Conservation (phyloP, 35 echinoderm and acorn worm species). For the Diadema setosum region DNA sequence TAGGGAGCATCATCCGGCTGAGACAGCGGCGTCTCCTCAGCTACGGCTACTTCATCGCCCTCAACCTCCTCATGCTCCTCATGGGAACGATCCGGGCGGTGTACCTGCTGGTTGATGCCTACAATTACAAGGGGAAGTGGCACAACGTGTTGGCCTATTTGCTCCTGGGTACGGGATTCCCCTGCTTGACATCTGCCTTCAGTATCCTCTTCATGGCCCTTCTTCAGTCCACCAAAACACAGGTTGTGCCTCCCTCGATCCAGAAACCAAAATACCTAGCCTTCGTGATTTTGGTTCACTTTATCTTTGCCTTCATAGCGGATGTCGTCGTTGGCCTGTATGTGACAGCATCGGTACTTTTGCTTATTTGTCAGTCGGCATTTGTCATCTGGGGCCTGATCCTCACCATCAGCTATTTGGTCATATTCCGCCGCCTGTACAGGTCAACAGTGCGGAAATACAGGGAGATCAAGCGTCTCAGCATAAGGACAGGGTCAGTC, state of each 20-base stretch:
- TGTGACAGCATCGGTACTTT: slow-evolving; percentile 29
- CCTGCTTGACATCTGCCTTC: slow-evolving; percentile 92
- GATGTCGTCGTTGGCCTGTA: slow-evolving; percentile 72
- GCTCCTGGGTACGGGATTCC: slow-evolving; percentile 86
- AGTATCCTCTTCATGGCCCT: slow-evolving; percentile 94
- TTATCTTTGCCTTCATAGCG: slow-evolving; percentile 60
- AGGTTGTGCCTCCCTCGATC: slow-evolving; percentile 68
- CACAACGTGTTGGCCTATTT: slow-evolving; percentile 63
- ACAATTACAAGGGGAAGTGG: slow-evolving; percentile 65
- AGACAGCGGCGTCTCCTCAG: slow-evolving; percentile 64
- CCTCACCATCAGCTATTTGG: slow-evolving; percentile 67
- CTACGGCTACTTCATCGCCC: slow-evolving; percentile 78
- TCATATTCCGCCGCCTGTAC: slow-evolving; percentile 87
- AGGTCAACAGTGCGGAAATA: slow-evolving; percentile 49
- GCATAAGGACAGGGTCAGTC: slow-evolving; percentile 40
- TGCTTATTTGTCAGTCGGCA: slow-evolving; percentile 67
- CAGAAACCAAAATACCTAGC: slow-evolving; percentile 68
- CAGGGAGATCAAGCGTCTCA: slow-evolving; percentile 69
- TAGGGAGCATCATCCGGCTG: slow-evolving; percentile 71
- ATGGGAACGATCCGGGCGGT: slow-evolving; percentile 74
- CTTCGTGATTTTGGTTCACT: slow-evolving; percentile 65
- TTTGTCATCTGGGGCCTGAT: slow-evolving; percentile 92
- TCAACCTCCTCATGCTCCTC: slow-evolving; percentile 75
- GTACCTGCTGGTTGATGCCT: slow-evolving; percentile 89
- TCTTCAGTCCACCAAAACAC: slow-evolving; percentile 79